A percentile compares a stretch with the other conserved stretches of the same genome.
phyloP scores from a whole-genome alignment of 2,888 invertebrate genomes.

The Xanthorhoe designata region DNA sequence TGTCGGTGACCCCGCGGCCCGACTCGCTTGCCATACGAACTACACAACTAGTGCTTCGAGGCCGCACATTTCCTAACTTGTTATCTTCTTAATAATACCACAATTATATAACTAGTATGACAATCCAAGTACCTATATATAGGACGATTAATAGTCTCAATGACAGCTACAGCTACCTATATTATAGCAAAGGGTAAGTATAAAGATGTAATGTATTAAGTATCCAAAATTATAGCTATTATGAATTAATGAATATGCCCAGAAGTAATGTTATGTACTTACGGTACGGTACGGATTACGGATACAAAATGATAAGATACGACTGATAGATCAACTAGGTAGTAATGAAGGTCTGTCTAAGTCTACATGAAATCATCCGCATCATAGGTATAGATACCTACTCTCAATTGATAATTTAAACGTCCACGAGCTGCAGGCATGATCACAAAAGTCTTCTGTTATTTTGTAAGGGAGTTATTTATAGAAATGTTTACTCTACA shows the following conservation, averaged over 20 bases:
- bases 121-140: neutral
- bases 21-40: conserved; percentile 57
- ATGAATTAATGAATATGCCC: too few relatives aligned
- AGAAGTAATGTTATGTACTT: neutral
- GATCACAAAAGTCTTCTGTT: conserved; percentile 49
- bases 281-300: too few relatives aligned
- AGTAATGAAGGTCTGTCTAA: neutral
- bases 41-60: conserved; percentile 51
- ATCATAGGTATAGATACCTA: neutral
- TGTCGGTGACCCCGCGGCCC: conserved; percentile 82
- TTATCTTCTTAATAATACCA: conserved; percentile 42
- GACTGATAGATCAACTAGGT: neutral
- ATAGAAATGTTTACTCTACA: conserved; percentile 63
- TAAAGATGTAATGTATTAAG: too few relatives aligned
- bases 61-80: conserved; percentile 64
- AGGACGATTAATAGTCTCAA: neutral
- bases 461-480: conserved; percentile 62
- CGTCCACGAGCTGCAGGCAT: conserved; percentile 21
- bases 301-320: neutral
- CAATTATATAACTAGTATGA: conserved; percentile 7
- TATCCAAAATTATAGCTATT: too few relatives aligned
- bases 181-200: neutral
- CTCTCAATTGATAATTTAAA: neutral
- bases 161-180: neutral
- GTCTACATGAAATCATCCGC: neutral